Percentiles rank a stretch among this genome's conserved stretches.
Evolutionary conservation across 1,140 invertebrate species (phyloP).

Genomic region (Papilio polyxenes): DNA sequence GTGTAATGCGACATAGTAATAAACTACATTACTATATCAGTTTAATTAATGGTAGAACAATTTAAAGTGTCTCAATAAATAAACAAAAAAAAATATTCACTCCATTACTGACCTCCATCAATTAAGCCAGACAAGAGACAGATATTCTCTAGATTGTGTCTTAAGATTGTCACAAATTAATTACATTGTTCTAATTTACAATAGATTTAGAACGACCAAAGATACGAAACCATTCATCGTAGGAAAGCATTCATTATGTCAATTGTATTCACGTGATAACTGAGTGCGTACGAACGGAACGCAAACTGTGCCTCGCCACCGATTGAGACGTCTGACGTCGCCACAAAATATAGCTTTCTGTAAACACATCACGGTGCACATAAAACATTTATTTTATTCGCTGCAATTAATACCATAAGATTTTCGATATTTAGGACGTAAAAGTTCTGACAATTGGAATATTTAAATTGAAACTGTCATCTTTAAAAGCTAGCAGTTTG

Average conservation of each 20-base stretch:
- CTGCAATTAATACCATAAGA: not conserved
- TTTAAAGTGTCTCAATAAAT: slow-evolving; percentile 29
- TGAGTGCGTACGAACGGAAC: slow-evolving; percentile 49
- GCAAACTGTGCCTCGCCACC: slow-evolving; percentile 38
- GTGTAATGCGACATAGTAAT: not conserved
- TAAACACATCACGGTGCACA: slow-evolving; percentile 26
- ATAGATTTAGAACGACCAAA: slow-evolving; percentile 17
- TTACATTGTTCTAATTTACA: slow-evolving; percentile 37
- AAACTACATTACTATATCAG: slow-evolving; percentile 23
- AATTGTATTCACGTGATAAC: slow-evolving; percentile 58
- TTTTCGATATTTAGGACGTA: not conserved
- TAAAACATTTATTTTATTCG: slow-evolving; percentile 35
- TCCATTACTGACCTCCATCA: slow-evolving; percentile 33
- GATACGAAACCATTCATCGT: slow-evolving; percentile 49
- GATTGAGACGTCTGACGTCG: slow-evolving; percentile 34
- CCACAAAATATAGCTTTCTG: slow-evolving; percentile 39
- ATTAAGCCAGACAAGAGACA: slow-evolving; percentile 22
- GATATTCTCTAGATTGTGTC: slow-evolving; percentile 28
- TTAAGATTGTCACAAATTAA: slow-evolving; percentile 34
- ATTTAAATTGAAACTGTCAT: not conserved
- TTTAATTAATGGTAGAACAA: slow-evolving; percentile 23
- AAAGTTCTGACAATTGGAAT: not conserved
- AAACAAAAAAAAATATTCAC: slow-evolving; percentile 24
- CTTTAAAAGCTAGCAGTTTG: not conserved
- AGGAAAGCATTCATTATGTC: slow-evolving; percentile 53